Percentiles rank a stretch among this genome's conserved stretches.
These are phyloP conservation scores for Xanthostigma xanthostigma DNA, from an alignment of 2,888 invertebrate species.

Conservation along the genomic window DNA sequence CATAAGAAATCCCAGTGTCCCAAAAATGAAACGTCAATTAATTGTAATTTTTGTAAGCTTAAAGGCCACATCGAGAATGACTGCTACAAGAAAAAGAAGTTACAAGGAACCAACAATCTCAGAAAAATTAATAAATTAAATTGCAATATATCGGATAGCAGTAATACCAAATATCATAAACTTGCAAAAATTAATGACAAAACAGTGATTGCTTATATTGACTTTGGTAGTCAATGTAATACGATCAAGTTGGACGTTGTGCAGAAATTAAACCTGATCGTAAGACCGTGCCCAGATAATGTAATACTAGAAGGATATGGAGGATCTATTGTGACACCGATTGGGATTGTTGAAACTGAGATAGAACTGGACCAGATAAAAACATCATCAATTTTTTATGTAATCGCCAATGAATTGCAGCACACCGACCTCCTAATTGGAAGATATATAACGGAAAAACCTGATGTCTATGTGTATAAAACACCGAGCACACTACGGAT, in stretches of 20 bases:
- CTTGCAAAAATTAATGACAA: conserved; percentile 3
- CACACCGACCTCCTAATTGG: background rate
- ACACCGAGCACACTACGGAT: background rate
- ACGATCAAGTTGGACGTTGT: conserved; percentile 1
- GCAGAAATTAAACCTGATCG: background rate
- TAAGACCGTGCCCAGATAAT: background rate
- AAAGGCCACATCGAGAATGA: conserved; percentile 4
- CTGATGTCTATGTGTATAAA: background rate
- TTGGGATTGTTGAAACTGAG: conserved; percentile 2
- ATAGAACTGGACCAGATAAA: conserved; percentile 3
- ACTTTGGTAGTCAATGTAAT: conserved; percentile 10
- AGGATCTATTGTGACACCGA: conserved; percentile 1
- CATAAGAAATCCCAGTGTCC: conserved; percentile 3
- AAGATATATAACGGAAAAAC: background rate
- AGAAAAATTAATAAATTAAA: no score
- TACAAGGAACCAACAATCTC: no score
- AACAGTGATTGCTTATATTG: conserved; percentile 5
- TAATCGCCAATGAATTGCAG: background rate
- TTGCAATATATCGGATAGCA: no score
- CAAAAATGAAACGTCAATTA: background rate
- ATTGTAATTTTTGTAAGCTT: conserved; percentile 3
- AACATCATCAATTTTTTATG: conserved; percentile 2
- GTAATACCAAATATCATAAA: conserved; percentile 6
- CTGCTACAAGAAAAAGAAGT: no score
- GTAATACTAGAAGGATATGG: conserved; percentile 3